A percentile compares a stretch with the other conserved stretches of the same genome.
Evolutionary conservation across 2,888 invertebrate genomes (phyloP).

Genomic region (Celastrina argiolus): DNA sequence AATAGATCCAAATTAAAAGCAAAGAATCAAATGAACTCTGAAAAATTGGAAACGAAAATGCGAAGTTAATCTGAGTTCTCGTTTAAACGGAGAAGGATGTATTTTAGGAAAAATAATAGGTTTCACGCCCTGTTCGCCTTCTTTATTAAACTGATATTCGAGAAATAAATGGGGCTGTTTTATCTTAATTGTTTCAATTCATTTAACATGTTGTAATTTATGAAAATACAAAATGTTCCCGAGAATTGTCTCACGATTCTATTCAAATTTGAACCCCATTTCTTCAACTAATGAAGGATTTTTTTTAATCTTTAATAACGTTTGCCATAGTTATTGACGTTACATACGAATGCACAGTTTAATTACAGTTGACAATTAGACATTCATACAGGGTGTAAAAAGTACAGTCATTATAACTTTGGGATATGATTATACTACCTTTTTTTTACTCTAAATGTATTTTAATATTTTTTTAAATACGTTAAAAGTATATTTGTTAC

Average conservation of each 20-base stretch:
- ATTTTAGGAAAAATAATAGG: conserved; percentile 44
- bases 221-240: not conserved
- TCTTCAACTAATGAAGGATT: too few species aligned
- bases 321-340: too few species aligned
- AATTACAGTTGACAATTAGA: too few species aligned
- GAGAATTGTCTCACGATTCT: not conserved
- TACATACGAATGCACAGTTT: too few species aligned
- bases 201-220: conserved; percentile 12
- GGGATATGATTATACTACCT: too few species aligned
- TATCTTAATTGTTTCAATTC: conserved; percentile 40
- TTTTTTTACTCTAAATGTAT: too few species aligned
- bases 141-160: conserved; percentile 47
- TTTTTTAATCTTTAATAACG: too few species aligned
- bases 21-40: conserved; percentile 28
- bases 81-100: conserved; percentile 36
- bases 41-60: conserved; percentile 31
- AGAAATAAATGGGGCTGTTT: conserved; percentile 37
- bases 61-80: conserved; percentile 36
- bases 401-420: too few species aligned
- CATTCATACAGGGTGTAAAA: too few species aligned
- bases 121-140: conserved; percentile 40
- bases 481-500: too few species aligned
- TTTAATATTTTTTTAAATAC: too few species aligned
- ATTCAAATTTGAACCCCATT: too few species aligned
- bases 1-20: conserved; percentile 29